Evolutionary conservation across 2,888 invertebrate genomes (phyloP), one percentile per base, ranked within the genome.

Genomic region (Drosophila quasianomalipes): DNA sequence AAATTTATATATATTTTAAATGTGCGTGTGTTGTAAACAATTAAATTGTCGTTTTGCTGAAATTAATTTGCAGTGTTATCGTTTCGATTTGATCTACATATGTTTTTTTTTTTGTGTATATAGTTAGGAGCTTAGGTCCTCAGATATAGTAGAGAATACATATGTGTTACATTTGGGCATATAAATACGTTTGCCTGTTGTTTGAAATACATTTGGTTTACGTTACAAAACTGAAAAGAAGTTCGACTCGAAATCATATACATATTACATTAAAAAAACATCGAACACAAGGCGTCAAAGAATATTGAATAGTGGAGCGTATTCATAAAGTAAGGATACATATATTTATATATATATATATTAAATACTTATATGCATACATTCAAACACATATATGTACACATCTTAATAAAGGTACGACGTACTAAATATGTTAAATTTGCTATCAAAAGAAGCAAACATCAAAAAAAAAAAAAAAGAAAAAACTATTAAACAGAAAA

Each of bases 1-100:
- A 35, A 35, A 54, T 52, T 37, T 70, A 41, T 19, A 37, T 57
- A 31, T 57, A 31, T 77, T 51, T 74, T 61, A 31, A 66, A 49
- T 82, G 74, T 80, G 69, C 77, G 73, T 73, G 63, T 82, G 64
- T 79, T 74, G 62, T 72, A 54, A 85, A 85, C 86, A 85, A 85
- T 85, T 86, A 62, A 81, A 85, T 85, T 85, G 85, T 82, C 66
- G 35, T 64, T 70, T 66, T 69, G 71, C 58, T 66, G 62, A 79
- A 73, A 65, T 58, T 44, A 70, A 60, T 64, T 59, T 64, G 62
- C 52, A 59, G 47, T 63, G 57, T 63, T 70, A 70, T 72, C 70
- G 63, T 67, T 78, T 75, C 54, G 68, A 70, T 82, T 71, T 68
- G 54, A 67, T 72, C 63, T 74, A 66, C 52, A 79, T 70, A 67